Percentiles rank a stretch among this genome's conserved stretches.
Evolutionary conservation across 2,113 vertebrate genomes (phyloP).

Genomic region (Phalacrocorax brasilianus): DNA sequence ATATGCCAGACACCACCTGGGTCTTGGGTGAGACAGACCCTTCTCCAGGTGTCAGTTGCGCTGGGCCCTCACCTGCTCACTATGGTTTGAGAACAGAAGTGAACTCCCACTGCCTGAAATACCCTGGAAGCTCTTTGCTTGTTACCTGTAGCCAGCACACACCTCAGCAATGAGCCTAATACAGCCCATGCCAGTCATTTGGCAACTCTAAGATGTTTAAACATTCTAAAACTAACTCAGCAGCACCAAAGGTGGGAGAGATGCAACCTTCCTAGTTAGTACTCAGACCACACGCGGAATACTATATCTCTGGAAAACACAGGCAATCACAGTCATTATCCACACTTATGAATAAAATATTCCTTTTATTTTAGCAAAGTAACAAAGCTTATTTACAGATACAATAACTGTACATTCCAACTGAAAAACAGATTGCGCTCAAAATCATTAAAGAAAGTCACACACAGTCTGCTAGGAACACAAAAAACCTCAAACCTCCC

Average conservation of each 20-base stretch:
- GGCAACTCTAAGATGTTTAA: neutral
- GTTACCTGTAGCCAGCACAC: neutral
- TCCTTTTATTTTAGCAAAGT: slow-evolving; percentile 59
- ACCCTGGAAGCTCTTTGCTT: neutral
- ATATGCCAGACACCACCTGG: neutral
- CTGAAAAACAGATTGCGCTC: slow-evolving; percentile 33
- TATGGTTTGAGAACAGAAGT: neutral
- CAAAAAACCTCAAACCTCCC: neutral
- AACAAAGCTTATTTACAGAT: slow-evolving; percentile 63
- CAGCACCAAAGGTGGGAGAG: neutral
- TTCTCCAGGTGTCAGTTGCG: neutral
- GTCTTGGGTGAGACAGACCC: neutral
- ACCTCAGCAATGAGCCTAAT: neutral
- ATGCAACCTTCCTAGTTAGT: neutral
- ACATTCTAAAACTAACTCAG: neutral
- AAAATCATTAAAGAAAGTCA: slow-evolving; percentile 29
- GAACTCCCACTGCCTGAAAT: neutral
- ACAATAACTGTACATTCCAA: slow-evolving; percentile 36
- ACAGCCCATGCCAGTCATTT: neutral
- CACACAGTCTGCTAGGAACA: slow-evolving; percentile 18
- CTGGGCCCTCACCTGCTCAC: neutral
- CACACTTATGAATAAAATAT: slow-evolving; percentile 14
- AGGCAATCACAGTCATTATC: neutral
- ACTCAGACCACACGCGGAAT: neutral
- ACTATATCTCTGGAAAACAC: neutral